Evolutionary conservation across 1,140 invertebrate genomes (phyloP).

Genomic region (Pristionchus pacificus): DNA sequence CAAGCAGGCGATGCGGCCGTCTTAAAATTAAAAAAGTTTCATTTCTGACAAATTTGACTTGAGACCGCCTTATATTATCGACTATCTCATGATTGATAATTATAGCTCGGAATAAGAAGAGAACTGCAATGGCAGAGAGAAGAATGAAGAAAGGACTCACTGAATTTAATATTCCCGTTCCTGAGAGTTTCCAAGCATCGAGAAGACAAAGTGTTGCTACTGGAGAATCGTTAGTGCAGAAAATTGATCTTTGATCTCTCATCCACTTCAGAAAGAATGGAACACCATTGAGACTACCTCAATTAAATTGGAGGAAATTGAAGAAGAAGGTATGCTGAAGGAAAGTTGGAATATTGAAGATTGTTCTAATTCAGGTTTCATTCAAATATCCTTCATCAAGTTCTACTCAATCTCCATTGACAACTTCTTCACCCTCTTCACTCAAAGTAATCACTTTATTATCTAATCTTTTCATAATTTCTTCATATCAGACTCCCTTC

Average conservation of each 20-base stretch:
- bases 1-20: too few species aligned
- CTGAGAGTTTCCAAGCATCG: constrained; percentile 23
- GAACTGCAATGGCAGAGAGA: constrained; percentile 37
- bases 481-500: not conserved
- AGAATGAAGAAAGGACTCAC: constrained; percentile 35
- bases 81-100: too few species aligned
- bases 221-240: not conserved
- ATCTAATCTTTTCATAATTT: too few species aligned
- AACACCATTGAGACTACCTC: constrained; percentile 4
- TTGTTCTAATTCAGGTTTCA: not conserved
- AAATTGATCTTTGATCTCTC: not conserved
- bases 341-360: too few species aligned
- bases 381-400: not conserved
- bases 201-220: constrained; percentile 9
- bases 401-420: not conserved
- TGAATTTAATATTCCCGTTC: constrained; percentile 37
- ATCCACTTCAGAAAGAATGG: constrained; percentile 23
- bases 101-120: constrained; percentile 39
- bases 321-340: constrained; percentile 12
- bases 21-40: too few species aligned
- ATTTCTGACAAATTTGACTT: too few species aligned
- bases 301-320: constrained; percentile 27
- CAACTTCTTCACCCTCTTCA: not conserved
- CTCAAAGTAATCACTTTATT: not conserved
- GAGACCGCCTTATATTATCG: too few species aligned